Evolutionary conservation across 2,888 invertebrate genomes (phyloP), one percentile per base, ranked within the genome.

Genomic region (Calliopum simillimum): DNA sequence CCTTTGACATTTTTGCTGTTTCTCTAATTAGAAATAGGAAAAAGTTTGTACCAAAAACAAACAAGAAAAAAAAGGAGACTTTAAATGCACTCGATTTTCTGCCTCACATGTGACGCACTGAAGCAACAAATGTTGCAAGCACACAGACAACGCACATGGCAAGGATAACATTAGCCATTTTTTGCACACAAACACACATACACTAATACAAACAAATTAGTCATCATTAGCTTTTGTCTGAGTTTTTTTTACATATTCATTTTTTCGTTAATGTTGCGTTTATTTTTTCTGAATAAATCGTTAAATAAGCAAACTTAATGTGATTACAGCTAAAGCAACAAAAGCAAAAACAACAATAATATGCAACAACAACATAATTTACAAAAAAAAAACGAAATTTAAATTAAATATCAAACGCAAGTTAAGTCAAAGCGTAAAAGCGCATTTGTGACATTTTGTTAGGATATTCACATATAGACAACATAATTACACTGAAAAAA

Each of bases 261-360:
- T 58, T 69, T 72, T 68, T 62, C 61, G 67, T 23, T 47, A 13
- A 23, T 41, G 14, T 61, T 61, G 14, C 47, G 23, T 46, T 47
- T 64, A 33, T 64, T 64, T 21, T 63, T 73, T 71, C 64, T 66
- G 70, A 79, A 79, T 80, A 80, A 82, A 82, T 78, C 81, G 82
- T 82, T 81, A 83, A 82, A 82, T 81, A 82, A 82, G 82, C 81
- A 82, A 77, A 82, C 76, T 82, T 83, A 82, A 82, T 82, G 79
- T 80, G 82, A 82, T 82, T 82, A 83, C 78, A 71, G 62, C 69
- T 67, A 53, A 70, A 59, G 63, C 19, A 43, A 51, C 43, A 66
- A 43, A 41, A 46, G 56, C 56, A 69, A 59, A 55, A 66, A 61
- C 68, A 79, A 78, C 74, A 76, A 68, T 56, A 33, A 70, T 63